A percentile compares a stretch with the other conserved stretches of the same genome.
Evolutionary conservation across 2,888 invertebrate species (phyloP).

Genomic region (Alloscopus bannaensis): DNA sequence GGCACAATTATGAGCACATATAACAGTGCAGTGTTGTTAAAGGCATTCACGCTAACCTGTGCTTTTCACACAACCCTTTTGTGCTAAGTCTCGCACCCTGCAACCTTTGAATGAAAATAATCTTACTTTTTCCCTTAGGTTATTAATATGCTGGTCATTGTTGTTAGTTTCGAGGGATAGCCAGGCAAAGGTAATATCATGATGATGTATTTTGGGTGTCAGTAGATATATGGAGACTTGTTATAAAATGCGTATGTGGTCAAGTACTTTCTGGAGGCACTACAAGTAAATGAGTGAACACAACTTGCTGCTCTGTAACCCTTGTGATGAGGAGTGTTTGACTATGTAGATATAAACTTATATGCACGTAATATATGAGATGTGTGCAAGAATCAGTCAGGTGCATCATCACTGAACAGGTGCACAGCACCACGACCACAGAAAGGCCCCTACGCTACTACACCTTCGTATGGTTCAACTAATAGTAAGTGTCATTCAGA

Average conservation of each 20-base stretch:
- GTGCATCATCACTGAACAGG: background rate
- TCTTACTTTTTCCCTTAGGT: slow-evolving; percentile 8
- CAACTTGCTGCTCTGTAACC: no score
- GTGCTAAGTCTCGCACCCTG: slow-evolving; percentile 22
- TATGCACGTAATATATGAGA: background rate
- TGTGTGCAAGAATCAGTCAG: background rate
- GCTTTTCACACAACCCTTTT: slow-evolving; percentile 41
- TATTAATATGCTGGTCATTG: slow-evolving; percentile 42
- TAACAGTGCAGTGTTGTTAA: slow-evolving; percentile 40
- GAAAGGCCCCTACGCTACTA: slow-evolving; percentile 2
- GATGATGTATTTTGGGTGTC: slow-evolving; percentile 2
- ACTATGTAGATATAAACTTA: background rate
- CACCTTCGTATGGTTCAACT: background rate
- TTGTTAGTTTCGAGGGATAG: slow-evolving; percentile 24
- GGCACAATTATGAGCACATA: slow-evolving; percentile 26
- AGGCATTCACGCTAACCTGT: no score
- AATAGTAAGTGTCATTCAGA: no score
- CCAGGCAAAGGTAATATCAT: slow-evolving; percentile 2
- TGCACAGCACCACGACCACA: background rate
- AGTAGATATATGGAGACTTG: background rate
- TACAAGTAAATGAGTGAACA: background rate
- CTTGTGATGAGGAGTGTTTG: no score
- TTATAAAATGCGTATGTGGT: slow-evolving; percentile 1
- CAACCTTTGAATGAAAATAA: slow-evolving; percentile 38
- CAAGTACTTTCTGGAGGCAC: slow-evolving; percentile 23